Conservation (phyloP, 1,140 invertebrate species). For the Battus philenor region DNA sequence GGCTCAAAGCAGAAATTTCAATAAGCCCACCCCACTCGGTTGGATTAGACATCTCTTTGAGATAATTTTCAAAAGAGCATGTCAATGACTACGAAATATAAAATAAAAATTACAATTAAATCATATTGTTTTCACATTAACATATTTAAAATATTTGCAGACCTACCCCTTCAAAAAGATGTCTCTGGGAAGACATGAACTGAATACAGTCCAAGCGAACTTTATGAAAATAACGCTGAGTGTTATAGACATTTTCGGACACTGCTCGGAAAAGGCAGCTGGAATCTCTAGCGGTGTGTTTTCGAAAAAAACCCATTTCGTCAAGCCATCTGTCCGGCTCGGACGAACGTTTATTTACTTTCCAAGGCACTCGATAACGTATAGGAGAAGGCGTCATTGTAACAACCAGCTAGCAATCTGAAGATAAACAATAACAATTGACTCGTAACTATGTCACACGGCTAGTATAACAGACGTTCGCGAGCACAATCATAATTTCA, state of each 20-base stretch:
- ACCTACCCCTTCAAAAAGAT: slow-evolving; percentile 66
- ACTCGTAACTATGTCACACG: slow-evolving; percentile 28
- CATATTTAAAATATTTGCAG: slow-evolving; percentile 19
- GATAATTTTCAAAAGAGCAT: slow-evolving; percentile 80
- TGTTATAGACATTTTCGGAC: slow-evolving; percentile 89
- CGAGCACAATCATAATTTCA: slow-evolving; percentile 1
- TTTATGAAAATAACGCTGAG: slow-evolving; percentile 84
- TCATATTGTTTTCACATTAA: slow-evolving; percentile 15
- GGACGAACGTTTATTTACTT: slow-evolving; percentile 64
- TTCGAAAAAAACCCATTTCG: slow-evolving; percentile 85
- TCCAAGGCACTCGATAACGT: slow-evolving; percentile 64
- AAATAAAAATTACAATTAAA: slow-evolving; percentile 27
- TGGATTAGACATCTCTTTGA: slow-evolving; percentile 81
- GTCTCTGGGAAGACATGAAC: slow-evolving; percentile 80
- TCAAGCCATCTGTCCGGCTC: slow-evolving; percentile 85
- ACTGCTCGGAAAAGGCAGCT: slow-evolving; percentile 90
- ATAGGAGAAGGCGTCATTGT: slow-evolving; percentile 64
- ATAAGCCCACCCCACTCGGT: slow-evolving; percentile 81
- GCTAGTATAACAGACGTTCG: slow-evolving; percentile 8
- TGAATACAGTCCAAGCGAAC: slow-evolving; percentile 84
- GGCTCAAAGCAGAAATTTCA: slow-evolving; percentile 84
- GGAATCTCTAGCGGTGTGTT: slow-evolving; percentile 88
- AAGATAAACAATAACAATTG: slow-evolving; percentile 73
- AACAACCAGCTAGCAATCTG: slow-evolving; percentile 57
- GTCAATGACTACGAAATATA: slow-evolving; percentile 71